A percentile compares a stretch with the other conserved stretches of the same genome.
phyloP scores from a whole-genome alignment of 2,888 invertebrate species.

The Ptychoptera albimana region DNA sequence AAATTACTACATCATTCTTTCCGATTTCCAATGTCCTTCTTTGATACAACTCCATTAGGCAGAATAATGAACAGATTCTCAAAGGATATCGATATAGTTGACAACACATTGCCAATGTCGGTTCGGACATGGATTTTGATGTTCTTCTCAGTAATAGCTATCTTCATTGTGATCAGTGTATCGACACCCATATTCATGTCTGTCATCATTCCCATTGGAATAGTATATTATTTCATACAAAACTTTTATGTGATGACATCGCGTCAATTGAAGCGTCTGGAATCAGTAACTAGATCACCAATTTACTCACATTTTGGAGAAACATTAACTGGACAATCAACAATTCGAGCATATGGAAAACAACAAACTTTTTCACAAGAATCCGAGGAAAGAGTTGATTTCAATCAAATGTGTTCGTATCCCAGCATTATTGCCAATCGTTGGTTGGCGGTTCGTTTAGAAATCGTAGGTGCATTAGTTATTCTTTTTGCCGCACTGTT shows the following conservation, averaged over 20 bases:
- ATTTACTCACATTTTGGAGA: constrained; percentile 39
- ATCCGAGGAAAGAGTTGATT: constrained; percentile 36
- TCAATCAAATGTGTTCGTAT: constrained; percentile 35
- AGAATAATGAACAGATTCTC: constrained; percentile 43
- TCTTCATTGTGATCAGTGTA: constrained; percentile 12
- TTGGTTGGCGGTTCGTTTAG: constrained; percentile 31
- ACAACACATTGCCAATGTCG: constrained; percentile 32
- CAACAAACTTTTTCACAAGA: constrained; percentile 35
- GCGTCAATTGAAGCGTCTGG: constrained; percentile 36
- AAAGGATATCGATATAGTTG: constrained; percentile 41
- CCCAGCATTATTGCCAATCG: constrained; percentile 34
- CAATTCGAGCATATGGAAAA: constrained; percentile 33
- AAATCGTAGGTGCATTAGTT: constrained; percentile 37
- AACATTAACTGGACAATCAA: constrained; percentile 25
- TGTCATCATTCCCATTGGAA: constrained; percentile 20
- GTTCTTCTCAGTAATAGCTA: constrained; percentile 12
- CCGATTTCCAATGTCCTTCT: constrained; percentile 41
- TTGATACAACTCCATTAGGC: constrained; percentile 43
- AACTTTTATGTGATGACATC: constrained; percentile 37
- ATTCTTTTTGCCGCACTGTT: constrained; percentile 39
- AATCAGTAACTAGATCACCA: constrained; percentile 36
- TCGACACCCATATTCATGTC: constrained; percentile 21
- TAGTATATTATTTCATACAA: constrained; percentile 23
- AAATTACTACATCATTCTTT: constrained; percentile 34
- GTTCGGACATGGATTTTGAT: background rate